These are phyloP conservation scores for Priocnemis perturbator DNA, from an alignment of 2,888 invertebrate genomes.

Conservation along the genomic window DNA sequence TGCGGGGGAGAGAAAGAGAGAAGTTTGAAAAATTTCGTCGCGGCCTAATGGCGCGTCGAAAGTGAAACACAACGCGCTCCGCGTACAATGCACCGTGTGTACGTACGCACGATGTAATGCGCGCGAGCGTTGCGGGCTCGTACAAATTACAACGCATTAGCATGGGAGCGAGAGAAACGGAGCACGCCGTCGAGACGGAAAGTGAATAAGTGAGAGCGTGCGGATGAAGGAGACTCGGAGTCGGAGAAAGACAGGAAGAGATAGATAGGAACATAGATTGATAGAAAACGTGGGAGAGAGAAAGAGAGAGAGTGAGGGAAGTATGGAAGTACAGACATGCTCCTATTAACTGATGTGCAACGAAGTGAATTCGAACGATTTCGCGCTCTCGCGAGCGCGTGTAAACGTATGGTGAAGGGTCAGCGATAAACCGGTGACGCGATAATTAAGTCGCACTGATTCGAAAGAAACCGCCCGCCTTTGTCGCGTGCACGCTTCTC, in stretches of 20 bases:
- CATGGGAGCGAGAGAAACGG: slow-evolving; percentile 13
- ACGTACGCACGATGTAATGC: slow-evolving; percentile 7
- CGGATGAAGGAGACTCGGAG: too few species aligned
- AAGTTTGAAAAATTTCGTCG: slow-evolving; percentile 31
- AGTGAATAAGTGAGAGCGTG: too few species aligned
- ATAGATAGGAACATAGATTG: too few species aligned
- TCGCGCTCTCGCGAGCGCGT: not conserved
- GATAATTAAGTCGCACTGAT: slow-evolving; percentile 32
- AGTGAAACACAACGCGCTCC: slow-evolving; percentile 26
- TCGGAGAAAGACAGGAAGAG: too few species aligned
- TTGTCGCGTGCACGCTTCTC: not conserved
- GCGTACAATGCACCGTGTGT: not conserved
- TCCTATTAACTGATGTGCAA: too few species aligned
- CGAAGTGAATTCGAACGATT: too few species aligned
- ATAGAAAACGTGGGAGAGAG: too few species aligned
- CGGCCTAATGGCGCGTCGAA: slow-evolving; percentile 31
- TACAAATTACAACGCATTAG: slow-evolving; percentile 48
- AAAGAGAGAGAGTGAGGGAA: too few species aligned
- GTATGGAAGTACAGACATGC: too few species aligned
- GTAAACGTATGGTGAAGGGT: not conserved
- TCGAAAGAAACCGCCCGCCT: slow-evolving; percentile 24
- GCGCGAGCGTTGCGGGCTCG: slow-evolving; percentile 19
- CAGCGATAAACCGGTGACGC: slow-evolving; percentile 15
- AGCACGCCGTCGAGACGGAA: not conserved
- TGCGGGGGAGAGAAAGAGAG: not conserved